These are phyloP conservation scores for Brachyistius frenatus DNA, from an alignment of 2,113 vertebrate species.

Conservation along the genomic window DNA sequence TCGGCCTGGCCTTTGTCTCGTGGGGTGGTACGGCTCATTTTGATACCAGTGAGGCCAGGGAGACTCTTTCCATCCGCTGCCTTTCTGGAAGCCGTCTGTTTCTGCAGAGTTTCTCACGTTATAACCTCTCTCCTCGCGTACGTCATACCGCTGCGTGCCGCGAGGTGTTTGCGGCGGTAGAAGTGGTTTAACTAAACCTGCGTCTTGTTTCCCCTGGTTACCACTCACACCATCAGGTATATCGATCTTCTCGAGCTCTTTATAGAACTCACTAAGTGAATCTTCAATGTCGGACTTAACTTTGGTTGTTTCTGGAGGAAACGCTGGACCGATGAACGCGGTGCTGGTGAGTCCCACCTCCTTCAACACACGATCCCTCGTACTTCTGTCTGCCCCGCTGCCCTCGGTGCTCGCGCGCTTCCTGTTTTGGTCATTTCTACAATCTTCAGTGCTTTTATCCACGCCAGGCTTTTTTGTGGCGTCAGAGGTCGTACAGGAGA, in stretches of 20 bases:
- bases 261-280: constrained; percentile 82
- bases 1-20: constrained; percentile 38
- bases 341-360: constrained; percentile 77
- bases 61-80: neutral
- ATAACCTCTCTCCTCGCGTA: neutral
- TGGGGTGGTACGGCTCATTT: constrained; percentile 60
- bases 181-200: neutral
- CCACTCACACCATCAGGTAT: constrained; percentile 13
- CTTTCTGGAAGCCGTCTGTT: constrained; percentile 20
- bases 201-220: neutral
- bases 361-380: constrained; percentile 63
- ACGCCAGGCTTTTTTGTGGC: neutral
- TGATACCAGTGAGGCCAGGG: constrained; percentile 59
- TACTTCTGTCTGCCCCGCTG: neutral
- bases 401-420: neutral
- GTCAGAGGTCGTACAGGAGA: neutral
- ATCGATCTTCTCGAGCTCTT: constrained; percentile 79
- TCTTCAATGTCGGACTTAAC: constrained; percentile 68
- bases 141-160: neutral
- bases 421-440: neutral
- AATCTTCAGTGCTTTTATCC: neutral
- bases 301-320: constrained; percentile 40
- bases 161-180: neutral
- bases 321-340: constrained; percentile 79
- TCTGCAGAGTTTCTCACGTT: neutral